Percentiles rank a stretch among this genome's conserved stretches.
Evolutionary conservation across 2,888 invertebrate species (phyloP).

Genomic region (Agelastica alni): DNA sequence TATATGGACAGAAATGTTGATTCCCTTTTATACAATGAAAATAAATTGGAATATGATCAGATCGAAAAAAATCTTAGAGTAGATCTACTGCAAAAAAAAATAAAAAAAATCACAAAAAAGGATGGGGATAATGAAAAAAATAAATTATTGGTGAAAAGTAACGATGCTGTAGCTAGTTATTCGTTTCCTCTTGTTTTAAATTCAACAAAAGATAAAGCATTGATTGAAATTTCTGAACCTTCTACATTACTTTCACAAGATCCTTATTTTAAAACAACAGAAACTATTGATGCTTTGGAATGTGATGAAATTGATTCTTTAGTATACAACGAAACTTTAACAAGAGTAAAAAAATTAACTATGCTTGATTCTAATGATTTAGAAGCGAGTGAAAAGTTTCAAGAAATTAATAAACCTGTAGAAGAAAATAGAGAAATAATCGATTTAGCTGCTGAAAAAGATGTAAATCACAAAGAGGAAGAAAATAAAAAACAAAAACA

Average conservation of each 20-base stretch:
- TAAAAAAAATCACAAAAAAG: conserved; percentile 7
- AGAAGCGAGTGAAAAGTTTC: conserved; percentile 13
- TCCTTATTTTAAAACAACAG: not conserved
- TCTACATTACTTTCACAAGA: not conserved
- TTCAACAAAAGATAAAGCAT: too few relatives aligned
- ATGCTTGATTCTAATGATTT: not conserved
- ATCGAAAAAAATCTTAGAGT: not conserved
- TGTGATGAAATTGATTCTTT: conserved; percentile 28
- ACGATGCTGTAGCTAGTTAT: too few relatives aligned
- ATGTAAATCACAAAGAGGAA: too few relatives aligned
- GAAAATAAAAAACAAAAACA: not conserved
- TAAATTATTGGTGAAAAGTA: not conserved
- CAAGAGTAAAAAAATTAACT: conserved; percentile 20
- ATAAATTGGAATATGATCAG: conserved; percentile 4
- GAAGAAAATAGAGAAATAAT: conserved; percentile 7
- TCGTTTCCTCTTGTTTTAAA: too few relatives aligned
- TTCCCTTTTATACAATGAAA: conserved; percentile 35
- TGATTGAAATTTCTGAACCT: too few relatives aligned
- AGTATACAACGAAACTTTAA: conserved; percentile 35
- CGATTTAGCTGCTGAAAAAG: not conserved
- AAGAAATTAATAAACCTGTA: conserved; percentile 13
- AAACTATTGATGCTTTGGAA: not conserved
- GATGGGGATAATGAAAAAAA: not conserved
- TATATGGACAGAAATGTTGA: conserved; percentile 9
- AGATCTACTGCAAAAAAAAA: conserved; percentile 19